Percentiles rank a stretch among this genome's conserved stretches.
Conservation (phyloP, 1,140 invertebrate genomes). For the Lethocerus indicus region DNA sequence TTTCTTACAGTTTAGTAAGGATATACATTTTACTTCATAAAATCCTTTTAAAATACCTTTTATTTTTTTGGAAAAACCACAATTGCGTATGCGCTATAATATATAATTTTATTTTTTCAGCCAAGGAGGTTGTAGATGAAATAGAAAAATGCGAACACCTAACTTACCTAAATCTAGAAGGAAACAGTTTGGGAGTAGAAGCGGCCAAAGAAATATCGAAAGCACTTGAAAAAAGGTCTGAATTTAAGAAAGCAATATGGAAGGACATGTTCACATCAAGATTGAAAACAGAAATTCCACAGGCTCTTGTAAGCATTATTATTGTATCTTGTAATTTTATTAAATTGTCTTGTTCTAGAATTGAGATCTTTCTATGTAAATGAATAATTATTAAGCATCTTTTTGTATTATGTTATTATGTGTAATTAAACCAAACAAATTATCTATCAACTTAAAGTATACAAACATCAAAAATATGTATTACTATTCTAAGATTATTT, state of each 20-base stretch:
- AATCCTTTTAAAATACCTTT: too few relatives aligned
- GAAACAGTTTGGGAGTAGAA: conserved; percentile 82
- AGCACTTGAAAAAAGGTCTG: conserved; percentile 52
- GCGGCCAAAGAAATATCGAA: conserved; percentile 72
- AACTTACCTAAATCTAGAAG: conserved; percentile 67
- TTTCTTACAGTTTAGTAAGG: too few relatives aligned
- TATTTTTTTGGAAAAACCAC: too few relatives aligned
- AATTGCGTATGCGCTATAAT: neutral
- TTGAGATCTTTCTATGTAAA: neutral
- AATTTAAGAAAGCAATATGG: conserved; percentile 72
- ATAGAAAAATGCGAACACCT: conserved; percentile 39
- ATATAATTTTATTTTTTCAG: conserved; percentile 25
- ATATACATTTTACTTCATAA: too few relatives aligned
- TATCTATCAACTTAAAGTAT: neutral
- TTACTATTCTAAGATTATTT: too few relatives aligned
- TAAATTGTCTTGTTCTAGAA: neutral
- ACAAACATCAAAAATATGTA: too few relatives aligned
- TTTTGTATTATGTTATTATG: neutral
- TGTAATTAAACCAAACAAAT: neutral
- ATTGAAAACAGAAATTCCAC: conserved; percentile 88
- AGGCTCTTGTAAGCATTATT: conserved; percentile 47
- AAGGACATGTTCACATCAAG: conserved; percentile 94
- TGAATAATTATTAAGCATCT: neutral
- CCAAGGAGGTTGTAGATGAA: conserved; percentile 39
- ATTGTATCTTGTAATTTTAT: conserved; percentile 1